A percentile compares a stretch with the other conserved stretches of the same genome.
phyloP scores from a whole-genome alignment of 2,797 vertebrate genomes.

The Natrix natrix region DNA sequence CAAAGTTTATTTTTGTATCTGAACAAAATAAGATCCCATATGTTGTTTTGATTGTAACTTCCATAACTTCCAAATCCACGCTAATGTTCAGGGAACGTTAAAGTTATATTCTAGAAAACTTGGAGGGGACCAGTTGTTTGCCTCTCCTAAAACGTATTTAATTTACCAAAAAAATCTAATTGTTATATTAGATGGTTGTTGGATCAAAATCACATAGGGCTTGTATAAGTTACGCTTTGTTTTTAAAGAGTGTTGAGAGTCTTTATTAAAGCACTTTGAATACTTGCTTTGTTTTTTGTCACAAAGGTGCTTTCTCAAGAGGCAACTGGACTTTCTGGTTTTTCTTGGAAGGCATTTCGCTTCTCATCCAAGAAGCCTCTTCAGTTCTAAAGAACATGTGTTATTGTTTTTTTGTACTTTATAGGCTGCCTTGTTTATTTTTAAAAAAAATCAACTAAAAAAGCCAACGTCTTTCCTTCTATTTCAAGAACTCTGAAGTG shows the following conservation, averaged over 20 bases:
- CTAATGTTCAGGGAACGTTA: neutral
- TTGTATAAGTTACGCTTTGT: neutral
- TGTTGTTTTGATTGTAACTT: neutral
- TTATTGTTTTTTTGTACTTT: neutral
- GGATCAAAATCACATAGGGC: neutral
- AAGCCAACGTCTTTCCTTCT: slow-evolving; percentile 13
- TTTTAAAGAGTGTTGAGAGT: neutral
- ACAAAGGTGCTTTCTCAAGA: neutral
- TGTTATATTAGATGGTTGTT: neutral
- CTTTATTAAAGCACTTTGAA: neutral
- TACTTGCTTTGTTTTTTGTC: neutral
- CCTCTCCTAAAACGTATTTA: neutral
- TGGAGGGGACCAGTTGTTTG: neutral
- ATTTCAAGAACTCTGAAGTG: slow-evolving; percentile 6
- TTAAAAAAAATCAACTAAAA: neutral
- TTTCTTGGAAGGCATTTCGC: neutral
- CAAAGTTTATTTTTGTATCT: neutral
- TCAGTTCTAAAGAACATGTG: neutral
- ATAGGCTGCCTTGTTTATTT: neutral
- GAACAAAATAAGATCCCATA: neutral
- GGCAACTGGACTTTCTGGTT: neutral
- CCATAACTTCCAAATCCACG: neutral
- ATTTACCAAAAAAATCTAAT: neutral
- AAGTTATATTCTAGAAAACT: neutral
- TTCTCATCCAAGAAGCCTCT: neutral